Conservation (phyloP, 2,797 vertebrate genomes). For the Naso thynnoides region DNA sequence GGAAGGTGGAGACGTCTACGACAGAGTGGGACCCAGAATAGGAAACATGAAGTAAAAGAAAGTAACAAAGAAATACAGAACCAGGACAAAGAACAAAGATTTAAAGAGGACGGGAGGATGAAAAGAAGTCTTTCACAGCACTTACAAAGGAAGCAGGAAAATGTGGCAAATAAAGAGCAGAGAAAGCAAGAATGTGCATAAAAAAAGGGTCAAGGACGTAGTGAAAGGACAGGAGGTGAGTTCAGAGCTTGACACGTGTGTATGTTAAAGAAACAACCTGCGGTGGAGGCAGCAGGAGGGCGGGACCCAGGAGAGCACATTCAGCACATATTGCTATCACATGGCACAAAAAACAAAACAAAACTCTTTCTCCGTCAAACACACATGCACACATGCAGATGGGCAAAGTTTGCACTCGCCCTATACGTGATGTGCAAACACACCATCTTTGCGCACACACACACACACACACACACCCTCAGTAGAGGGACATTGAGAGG, state of each 20-base stretch:
- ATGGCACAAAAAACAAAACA: slow-evolving; percentile 37
- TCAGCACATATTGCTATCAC: slow-evolving; percentile 72
- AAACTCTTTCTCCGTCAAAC: slow-evolving; percentile 6
- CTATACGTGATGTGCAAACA: slow-evolving; percentile 16
- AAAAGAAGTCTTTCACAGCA: too few relatives aligned
- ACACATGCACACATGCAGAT: slow-evolving; percentile 20
- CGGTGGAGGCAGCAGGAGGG: slow-evolving; percentile 52
- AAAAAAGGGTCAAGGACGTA: slow-evolving; percentile 51
- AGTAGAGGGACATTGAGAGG: slow-evolving; percentile 63
- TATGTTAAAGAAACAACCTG: slow-evolving; percentile 50
- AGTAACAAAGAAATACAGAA: slow-evolving; percentile 2
- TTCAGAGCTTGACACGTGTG: slow-evolving; percentile 27
- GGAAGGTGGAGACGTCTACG: background rate
- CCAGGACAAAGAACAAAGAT: background rate
- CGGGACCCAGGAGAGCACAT: slow-evolving; percentile 68
- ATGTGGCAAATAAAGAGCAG: slow-evolving; percentile 2
- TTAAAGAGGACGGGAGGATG: background rate
- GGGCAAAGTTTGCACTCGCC: slow-evolving; percentile 20
- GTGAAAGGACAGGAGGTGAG: slow-evolving; percentile 37
- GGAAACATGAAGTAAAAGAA: background rate
- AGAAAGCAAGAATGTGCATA: background rate
- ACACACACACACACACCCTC: slow-evolving; percentile 11
- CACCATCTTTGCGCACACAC: too few relatives aligned
- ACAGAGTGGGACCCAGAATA: background rate
- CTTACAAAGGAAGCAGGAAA: background rate